Conservation (phyloP, 2,113 vertebrate genomes). For the Petromus typicus region DNA sequence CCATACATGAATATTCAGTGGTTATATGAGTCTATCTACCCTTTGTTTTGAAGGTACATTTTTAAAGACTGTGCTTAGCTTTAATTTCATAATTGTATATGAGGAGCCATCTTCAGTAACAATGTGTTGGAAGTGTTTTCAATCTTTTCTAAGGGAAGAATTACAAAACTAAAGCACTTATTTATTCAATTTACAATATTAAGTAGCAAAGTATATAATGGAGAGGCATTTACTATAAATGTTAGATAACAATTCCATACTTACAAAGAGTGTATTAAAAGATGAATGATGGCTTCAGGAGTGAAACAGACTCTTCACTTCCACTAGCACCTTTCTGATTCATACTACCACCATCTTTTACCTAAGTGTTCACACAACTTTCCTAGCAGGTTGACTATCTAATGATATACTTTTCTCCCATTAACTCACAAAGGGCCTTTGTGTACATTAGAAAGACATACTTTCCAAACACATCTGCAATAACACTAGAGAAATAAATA, state of each 20-base stretch:
- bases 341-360: not conserved
- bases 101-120: not conserved
- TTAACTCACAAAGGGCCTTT: not conserved
- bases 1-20: not conserved
- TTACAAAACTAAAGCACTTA: not conserved
- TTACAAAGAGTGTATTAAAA: not conserved
- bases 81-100: slow-evolving; percentile 24
- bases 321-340: not conserved
- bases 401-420: too few species aligned
- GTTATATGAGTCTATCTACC: not conserved
- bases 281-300: not conserved
- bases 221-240: not conserved
- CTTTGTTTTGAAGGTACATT: not conserved
- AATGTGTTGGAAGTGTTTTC: not conserved
- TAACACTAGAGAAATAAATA: not conserved
- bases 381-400: not conserved
- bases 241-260: not conserved
- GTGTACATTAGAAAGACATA: not conserved
- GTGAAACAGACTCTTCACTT: not conserved
- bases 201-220: not conserved
- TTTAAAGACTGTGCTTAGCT: not conserved
- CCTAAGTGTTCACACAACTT: not conserved
- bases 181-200: not conserved
- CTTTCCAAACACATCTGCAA: not conserved
- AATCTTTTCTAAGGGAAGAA: not conserved